phyloP scores from a whole-genome alignment of 2,888 invertebrate genomes.

The Sipha maydis region DNA sequence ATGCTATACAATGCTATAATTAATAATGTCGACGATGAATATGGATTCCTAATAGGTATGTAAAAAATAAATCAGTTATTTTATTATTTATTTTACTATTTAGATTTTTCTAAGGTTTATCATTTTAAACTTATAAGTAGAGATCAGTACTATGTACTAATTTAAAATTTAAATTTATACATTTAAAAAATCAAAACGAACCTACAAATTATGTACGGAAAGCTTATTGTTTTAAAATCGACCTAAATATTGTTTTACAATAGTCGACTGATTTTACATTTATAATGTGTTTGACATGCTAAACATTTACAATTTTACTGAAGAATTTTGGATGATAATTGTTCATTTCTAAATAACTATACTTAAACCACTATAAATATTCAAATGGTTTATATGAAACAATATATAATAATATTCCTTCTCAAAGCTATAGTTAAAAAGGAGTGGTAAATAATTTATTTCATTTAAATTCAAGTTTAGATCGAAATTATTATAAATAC shows the following conservation, averaged over 20 bases:
- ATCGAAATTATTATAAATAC: conserved; percentile 21
- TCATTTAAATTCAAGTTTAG: neutral
- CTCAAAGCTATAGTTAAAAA: neutral
- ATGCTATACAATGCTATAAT: neutral
- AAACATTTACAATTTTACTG: neutral
- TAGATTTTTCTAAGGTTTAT: neutral
- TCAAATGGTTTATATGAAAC: conserved; percentile 13
- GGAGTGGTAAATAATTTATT: conserved; percentile 10
- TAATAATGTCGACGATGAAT: neutral
- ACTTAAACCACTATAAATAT: conserved; percentile 14
- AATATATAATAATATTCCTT: conserved; percentile 35
- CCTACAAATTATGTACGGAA: neutral
- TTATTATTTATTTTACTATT: neutral
- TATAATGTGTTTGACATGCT: neutral
- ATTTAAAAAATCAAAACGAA: neutral
- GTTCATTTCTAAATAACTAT: conserved; percentile 10
- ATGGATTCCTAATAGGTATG: too few species aligned
- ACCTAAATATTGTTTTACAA: neutral
- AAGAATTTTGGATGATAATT: neutral
- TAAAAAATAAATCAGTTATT: too few species aligned
- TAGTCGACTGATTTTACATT: conserved; percentile 27
- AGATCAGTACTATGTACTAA: neutral
- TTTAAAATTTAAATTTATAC: conserved; percentile 19
- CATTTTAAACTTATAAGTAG: neutral
- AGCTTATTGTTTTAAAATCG: conserved; percentile 1